Evolutionary conservation across 2,888 invertebrate genomes (phyloP), one percentile per base, ranked within the genome.

Genomic region (Drosophila mercatorum): DNA sequence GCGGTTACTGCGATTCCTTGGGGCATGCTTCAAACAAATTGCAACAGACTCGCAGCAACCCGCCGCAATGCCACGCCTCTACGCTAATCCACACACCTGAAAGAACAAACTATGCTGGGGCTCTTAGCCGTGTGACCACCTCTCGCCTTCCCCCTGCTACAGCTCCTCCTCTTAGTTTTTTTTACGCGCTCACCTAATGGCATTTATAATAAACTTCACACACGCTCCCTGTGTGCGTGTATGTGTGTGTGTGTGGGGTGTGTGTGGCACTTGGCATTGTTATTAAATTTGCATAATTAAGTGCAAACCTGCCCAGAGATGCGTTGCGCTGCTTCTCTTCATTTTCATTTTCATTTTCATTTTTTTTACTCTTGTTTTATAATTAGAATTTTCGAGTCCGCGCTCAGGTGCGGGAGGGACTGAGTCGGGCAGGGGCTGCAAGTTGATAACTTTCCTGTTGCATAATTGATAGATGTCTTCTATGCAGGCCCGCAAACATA

Each of bases 271-370:
- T 85, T 80, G 78, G 70, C 78, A 64, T 83, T 78, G 79, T 87
- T 87, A 82, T 80, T 80, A 85, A 85, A 85, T 85, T 87, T 85
- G 75, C 85, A 85, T 85, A 87, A 84, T 85, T 85, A 87, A 87
- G 88, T 84, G 85, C 70, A 77, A 78, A 76, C 71, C 78, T 59
- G 70, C 53, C 51, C 76, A 46, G 62, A 65, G 70, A 56, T 69
- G 77, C 64, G 75, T 56, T 47, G 67, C 17, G 63, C 40, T 61
- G 59, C 61, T 55, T 65, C 63, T 43, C 49, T 52, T 62, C 71
- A 34, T 7, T 6, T 34, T 34, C 31, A 5, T 34, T 34, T 38
- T 36, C 14, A 26, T 68, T 62, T 41, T 26, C 12, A 12, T 67
- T 62, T 53, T 41, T 63, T 43, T 7, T n/a, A 11, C 67, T 58